Base-by-base conservation (phyloP, 2,888 invertebrate genomes). In the Andrena hattorfiana region DNA sequence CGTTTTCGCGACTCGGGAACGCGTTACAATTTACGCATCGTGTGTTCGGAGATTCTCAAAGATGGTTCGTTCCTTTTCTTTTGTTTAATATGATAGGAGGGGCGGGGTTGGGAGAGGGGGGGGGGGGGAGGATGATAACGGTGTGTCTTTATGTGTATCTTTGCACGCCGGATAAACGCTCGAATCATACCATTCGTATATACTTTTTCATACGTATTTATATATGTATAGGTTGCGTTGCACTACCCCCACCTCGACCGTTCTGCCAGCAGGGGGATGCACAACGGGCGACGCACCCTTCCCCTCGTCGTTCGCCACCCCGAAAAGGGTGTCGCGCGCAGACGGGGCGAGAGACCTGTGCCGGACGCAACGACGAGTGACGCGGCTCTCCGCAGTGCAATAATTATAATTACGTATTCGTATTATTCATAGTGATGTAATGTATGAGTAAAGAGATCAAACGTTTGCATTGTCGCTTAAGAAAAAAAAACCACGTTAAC, bases 391-490 rank as follows among this genome's bases (percentile, higher is more conserved):
- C 79, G 8, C 56, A 54, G 76, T 80, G 83, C 85, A 84, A 81
- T 70, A 78, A 82, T 87, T 84, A 88, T 80, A 78, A 82, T 83
- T 81, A 83, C 83, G 79, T 85, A 83, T 84, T 76, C 85, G 78
- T 87, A 77, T 83, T 69, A 74, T 62, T 79, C 23, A 84, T 83
- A 86, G 80, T 85, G 78, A 85, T 89, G 90, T 85, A 56, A 88
- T 85, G 85, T 90, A 89, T 88, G 90, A 87, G 87, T 92, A 92
- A 48, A 92, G 93, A 92, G 93, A 93, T 93, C 93, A 93, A 91
- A 90, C 88, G 90, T 68, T 90, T 90, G 91, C 89, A 89, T 89
- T 90, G 89, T 86, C 89, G 82, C 89, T 26, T 89, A 90, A 42
- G 42, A 89, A 89, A 88, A 89, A 88, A 83, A 83, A 87, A 84